Evolutionary conservation across 2,113 vertebrate genomes (phyloP).

Genomic region (Rhinoptilus africanus): DNA sequence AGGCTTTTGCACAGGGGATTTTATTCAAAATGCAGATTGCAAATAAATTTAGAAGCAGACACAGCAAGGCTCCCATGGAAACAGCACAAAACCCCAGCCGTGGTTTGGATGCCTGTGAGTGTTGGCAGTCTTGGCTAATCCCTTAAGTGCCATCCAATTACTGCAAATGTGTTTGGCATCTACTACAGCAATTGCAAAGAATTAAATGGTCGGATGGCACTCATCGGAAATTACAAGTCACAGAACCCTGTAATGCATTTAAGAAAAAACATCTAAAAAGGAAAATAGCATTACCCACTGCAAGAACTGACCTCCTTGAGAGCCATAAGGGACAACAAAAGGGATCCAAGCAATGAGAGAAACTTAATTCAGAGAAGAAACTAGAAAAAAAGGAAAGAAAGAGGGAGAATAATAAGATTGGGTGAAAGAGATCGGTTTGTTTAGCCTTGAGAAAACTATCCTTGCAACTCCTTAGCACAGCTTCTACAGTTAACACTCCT

Average conservation of each 20-base stretch:
- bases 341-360: not conserved
- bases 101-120: not conserved
- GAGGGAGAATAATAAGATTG: not conserved
- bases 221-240: slow-evolving; percentile 20
- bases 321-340: not conserved
- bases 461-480: not conserved
- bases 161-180: slow-evolving; percentile 52
- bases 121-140: slow-evolving; percentile 36
- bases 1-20: not conserved
- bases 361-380: slow-evolving; percentile 10
- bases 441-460: not conserved
- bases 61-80: slow-evolving; percentile 1
- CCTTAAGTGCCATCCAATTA: slow-evolving; percentile 65
- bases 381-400: not conserved
- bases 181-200: not conserved
- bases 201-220: slow-evolving; percentile 47
- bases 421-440: not conserved
- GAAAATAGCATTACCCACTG: not conserved
- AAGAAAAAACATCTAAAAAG: slow-evolving; percentile 36
- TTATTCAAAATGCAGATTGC: not conserved
- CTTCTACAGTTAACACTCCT: not conserved
- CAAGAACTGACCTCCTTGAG: not conserved
- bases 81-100: not conserved
- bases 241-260: slow-evolving; percentile 6
- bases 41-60: slow-evolving; percentile 42